phyloP scores from a whole-genome alignment of 1,140 invertebrate species.

The Grapholita molesta region DNA sequence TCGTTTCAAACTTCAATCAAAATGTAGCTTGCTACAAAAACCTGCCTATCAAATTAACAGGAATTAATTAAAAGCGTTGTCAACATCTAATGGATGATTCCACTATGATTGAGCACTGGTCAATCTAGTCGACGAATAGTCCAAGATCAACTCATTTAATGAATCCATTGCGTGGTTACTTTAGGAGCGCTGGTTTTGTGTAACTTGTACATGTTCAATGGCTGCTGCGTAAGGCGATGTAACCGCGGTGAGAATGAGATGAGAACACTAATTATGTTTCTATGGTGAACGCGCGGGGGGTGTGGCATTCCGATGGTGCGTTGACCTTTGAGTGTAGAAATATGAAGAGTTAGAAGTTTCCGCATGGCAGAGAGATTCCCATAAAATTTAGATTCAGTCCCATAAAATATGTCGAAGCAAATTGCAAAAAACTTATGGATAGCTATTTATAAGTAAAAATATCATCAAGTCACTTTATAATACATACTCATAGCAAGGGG shows the following conservation, averaged over 20 bases:
- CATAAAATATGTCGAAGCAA: background rate
- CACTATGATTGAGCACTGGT: slow-evolving; percentile 12
- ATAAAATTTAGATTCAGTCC: background rate
- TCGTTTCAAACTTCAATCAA: slow-evolving; percentile 9
- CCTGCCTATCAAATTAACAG: slow-evolving; percentile 38
- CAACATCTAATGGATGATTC: slow-evolving; percentile 13
- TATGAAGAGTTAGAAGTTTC: slow-evolving; percentile 23
- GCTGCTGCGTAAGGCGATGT: slow-evolving; percentile 21
- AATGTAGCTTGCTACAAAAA: slow-evolving; percentile 14
- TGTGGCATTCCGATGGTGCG: slow-evolving; percentile 59
- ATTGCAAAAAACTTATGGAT: too few relatives aligned
- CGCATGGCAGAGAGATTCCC: background rate
- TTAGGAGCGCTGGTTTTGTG: background rate
- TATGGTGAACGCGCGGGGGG: slow-evolving; percentile 52
- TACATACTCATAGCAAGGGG: background rate
- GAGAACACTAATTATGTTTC: slow-evolving; percentile 69
- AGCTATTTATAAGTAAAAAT: background rate
- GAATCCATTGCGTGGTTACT: background rate
- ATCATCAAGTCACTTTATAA: background rate
- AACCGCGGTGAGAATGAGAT: slow-evolving; percentile 44
- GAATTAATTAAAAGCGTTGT: slow-evolving; percentile 41
- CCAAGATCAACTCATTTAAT: background rate
- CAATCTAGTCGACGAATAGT: background rate
- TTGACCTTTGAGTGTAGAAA: slow-evolving; percentile 46
- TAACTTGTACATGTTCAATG: slow-evolving; percentile 26